Conservation (phyloP, 2,888 invertebrate species). For the Lasioglossum calceatum region DNA sequence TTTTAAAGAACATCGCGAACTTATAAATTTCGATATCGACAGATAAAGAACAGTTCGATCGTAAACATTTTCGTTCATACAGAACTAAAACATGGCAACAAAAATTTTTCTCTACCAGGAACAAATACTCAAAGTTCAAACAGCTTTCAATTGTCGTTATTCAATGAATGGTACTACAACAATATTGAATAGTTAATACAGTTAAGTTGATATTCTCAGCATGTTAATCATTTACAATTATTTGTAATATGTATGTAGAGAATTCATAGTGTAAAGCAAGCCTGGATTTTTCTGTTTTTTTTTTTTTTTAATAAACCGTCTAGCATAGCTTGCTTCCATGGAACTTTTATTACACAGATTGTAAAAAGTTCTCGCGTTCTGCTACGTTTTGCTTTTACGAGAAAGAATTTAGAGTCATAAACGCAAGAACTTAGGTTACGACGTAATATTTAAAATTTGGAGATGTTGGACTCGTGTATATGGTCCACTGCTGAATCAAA, state of each 20-base stretch:
- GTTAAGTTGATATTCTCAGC: background rate
- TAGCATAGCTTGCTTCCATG: background rate
- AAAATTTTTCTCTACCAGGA: background rate
- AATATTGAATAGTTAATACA: background rate
- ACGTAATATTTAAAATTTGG: background rate
- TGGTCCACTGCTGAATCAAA: background rate
- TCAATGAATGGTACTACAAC: background rate
- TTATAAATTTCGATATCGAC: too few relatives aligned
- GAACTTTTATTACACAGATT: conserved; percentile 6
- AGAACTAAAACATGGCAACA: too few relatives aligned
- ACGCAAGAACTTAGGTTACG: background rate
- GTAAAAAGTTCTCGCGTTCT: background rate
- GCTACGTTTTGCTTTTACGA: background rate
- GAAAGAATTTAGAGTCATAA: background rate
- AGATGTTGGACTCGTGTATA: background rate
- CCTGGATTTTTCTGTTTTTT: background rate
- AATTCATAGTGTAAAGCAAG: background rate
- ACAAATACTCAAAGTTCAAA: background rate
- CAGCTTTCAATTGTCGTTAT: background rate
- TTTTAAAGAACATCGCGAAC: too few relatives aligned
- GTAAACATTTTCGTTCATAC: too few relatives aligned
- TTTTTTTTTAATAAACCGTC: background rate
- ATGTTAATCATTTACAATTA: background rate
- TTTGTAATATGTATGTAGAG: background rate
- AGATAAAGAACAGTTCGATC: too few relatives aligned